Percentiles rank a stretch among this genome's conserved stretches.
phyloP scores from a whole-genome alignment of 2,797 vertebrate genomes.

The Melanotaenia maccullochi region DNA sequence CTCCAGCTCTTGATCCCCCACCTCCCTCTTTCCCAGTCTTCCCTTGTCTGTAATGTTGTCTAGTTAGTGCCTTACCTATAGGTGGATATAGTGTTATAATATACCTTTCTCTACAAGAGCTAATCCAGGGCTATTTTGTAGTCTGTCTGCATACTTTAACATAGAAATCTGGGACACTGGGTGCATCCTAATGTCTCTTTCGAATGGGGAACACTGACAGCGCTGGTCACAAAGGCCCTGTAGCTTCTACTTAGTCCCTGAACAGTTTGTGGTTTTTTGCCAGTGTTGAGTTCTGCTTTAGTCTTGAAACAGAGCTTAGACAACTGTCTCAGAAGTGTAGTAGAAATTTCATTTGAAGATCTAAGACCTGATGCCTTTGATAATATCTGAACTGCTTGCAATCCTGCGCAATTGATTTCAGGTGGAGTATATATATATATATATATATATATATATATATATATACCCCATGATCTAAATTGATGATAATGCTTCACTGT shows the following conservation, averaged over 20 bases:
- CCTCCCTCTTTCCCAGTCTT: neutral
- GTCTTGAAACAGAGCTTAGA: neutral
- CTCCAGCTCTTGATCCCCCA: neutral
- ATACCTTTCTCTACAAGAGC: conserved; percentile 38
- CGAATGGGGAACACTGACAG: conserved; percentile 51
- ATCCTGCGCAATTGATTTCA: neutral
- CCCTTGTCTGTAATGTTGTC: conserved; percentile 16
- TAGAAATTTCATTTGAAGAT: conserved; percentile 5
- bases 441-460: too few species aligned
- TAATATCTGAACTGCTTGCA: neutral
- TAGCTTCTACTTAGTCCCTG: conserved; percentile 16
- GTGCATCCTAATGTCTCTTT: conserved; percentile 58
- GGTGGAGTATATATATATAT: neutral
- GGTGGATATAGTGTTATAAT: conserved; percentile 15
- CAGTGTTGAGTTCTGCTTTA: neutral
- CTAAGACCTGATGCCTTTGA: neutral
- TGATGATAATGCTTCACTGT: neutral
- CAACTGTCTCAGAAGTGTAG: neutral
- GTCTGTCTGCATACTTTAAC: conserved; percentile 25
- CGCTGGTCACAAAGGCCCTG: conserved; percentile 19
- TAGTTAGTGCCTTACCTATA: conserved; percentile 19
- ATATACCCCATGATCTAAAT: neutral
- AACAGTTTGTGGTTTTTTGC: conserved; percentile 5
- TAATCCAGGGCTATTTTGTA: conserved; percentile 22
- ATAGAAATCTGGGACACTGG: conserved; percentile 48